Evolutionary conservation across 2,797 vertebrate species (phyloP), one percentile per base, ranked within the genome.

Genomic region (Holocentrus rufus): DNA sequence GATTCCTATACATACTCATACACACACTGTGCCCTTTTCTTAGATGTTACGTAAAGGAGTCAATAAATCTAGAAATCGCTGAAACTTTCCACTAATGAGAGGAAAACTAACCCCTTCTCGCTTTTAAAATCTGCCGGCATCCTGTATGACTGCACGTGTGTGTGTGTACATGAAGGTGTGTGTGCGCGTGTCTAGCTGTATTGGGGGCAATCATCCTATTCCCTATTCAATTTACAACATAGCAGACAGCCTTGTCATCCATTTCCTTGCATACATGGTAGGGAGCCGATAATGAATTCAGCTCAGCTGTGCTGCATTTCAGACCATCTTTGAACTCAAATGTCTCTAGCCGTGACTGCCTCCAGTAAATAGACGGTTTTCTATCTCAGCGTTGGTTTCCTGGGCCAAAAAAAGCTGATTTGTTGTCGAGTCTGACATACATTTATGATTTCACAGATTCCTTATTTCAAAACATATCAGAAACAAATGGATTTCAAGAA

Each of bases 71-170:
- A 63, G 11, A 13, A 42, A 42, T 31, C 20, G 77, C 61, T 23
- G 2, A 62, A 81, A 66, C 8, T 67, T 79, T 80, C 53, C 18
- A 3, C 77, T 76, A 77, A 84, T 52, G 11, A 72, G 47, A 62
- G 36, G n/a, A 25, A 78, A 81, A 77, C 56, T 44, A 13, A 64
- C 64, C 64, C 34, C 1, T 50, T 72, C 55, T 69, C 5, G 8
- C 69, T 53, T 65, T 73, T 61, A 59, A 81, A 71, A 54, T 57
- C 52, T 76, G 57, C 20, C 30, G 54, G 60, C 13, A 44, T 54
- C 61, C 14, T 55, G 46, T 20, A 39, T 20, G n/a, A 27, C 25
- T 27, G 25, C 25, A 64, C 20, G 47, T 69, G 61, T 64, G 65
- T 73, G 30, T 57, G 53, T 39, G 57, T 56, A 22, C 58, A 71